Evolutionary conservation across 2,888 invertebrate species (phyloP), one percentile per base, ranked within the genome.

Genomic region (Xylocampa areola): DNA sequence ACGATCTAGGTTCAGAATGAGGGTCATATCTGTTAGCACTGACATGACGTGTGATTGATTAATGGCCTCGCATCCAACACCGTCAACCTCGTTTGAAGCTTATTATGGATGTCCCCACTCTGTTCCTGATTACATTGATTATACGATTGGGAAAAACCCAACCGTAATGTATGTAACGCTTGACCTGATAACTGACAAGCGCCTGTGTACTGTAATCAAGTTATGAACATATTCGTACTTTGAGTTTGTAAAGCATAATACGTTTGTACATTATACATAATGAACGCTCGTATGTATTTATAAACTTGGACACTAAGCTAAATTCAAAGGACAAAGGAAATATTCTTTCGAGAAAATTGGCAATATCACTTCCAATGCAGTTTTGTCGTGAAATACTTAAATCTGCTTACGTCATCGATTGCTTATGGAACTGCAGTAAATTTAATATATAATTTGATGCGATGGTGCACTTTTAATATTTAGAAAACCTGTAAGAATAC

Each of bases 101-200:
- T 41, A 59, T 49, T 59, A 54, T 44, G 36, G 33, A 58, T 43
- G 47, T 59, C 61, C 54, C 49, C 37, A 39, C 61, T 29, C 8
- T 48, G 66, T 68, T 63, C 71, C 61, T 67, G 68, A 77, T 70
- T 71, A 66, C 52, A 54, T 64, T 71, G 48, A 65, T 70, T 66
- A 66, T 45, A 60, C 68, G 41, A 33, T 47, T 70, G 54, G 77
- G 70, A 70, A 77, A 76, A 68, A 66, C 77, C 76, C 59, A 67
- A 36, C 13, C 30, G 27, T 27, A 44, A 33, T 36, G 51, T 49
- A 45, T 59, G 53, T 60, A 51, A 68, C 21, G 62, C 53, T 73
- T 66, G 62, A 58, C 68, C 68, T 53, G 62, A 73, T 70, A 76
- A 70, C 64, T 41, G 30, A 45, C 40, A 63, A 48, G 45, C 48